phyloP scores from a whole-genome alignment of 2,888 invertebrate species.

The Tiliacea aurago region DNA sequence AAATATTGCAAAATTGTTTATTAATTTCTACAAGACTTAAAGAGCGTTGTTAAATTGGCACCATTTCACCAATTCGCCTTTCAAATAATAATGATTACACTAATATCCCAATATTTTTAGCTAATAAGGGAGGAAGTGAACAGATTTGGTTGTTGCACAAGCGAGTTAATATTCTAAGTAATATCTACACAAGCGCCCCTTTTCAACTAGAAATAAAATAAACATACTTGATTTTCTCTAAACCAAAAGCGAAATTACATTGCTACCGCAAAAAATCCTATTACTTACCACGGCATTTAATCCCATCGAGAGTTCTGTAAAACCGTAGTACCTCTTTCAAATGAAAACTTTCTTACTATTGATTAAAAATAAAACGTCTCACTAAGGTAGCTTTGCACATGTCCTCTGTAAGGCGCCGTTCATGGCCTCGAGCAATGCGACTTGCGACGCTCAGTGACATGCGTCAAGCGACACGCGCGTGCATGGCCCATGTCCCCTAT shows the following conservation, averaged over 20 bases:
- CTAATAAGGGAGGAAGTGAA: background rate
- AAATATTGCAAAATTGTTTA: no score
- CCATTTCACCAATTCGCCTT: no score
- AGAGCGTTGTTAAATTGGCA: background rate
- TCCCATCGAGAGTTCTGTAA: constrained; percentile 12
- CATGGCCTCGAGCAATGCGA: background rate
- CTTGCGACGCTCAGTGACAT: no score
- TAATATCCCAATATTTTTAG: background rate
- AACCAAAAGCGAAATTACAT: background rate
- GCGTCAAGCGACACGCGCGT: background rate
- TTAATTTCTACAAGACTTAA: no score
- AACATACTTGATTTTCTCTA: background rate
- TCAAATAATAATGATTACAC: no score
- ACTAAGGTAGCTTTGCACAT: constrained; percentile 40
- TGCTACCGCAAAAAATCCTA: constrained; percentile 28
- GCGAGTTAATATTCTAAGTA: background rate
- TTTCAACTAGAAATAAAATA: background rate
- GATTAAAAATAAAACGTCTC: constrained; percentile 59
- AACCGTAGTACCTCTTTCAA: constrained; percentile 25
- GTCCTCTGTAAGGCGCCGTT: constrained; percentile 18
- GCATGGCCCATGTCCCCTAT: no score
- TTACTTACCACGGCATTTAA: constrained; percentile 38
- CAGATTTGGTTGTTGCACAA: background rate
- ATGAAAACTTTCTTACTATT: constrained; percentile 48
- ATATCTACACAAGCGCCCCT: no score